Evolutionary conservation across 2,113 vertebrate genomes (phyloP), one percentile per base, ranked within the genome.

Genomic region (Lethenteron camtschaticum): DNA sequence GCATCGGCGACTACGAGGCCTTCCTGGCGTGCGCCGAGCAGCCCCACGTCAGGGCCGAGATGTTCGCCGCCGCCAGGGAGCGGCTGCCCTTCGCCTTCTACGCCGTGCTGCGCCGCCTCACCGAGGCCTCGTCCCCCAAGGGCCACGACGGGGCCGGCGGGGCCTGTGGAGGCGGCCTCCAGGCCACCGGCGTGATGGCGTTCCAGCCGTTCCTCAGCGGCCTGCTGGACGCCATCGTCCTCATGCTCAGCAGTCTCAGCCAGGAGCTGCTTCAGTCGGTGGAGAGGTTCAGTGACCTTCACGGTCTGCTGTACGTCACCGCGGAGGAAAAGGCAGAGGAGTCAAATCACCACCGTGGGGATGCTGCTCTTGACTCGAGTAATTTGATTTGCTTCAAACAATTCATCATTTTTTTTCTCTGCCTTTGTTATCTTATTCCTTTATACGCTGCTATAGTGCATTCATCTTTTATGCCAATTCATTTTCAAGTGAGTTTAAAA

Each of bases 241-340:
- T 24, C 63, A 66, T 66, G 63, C 63, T 66, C n/a, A 66, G n/a
- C n/a, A 66, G 63, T 24, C 63, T 66, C 24, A 66, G 63, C 63
- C 63, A 66, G 63, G 63, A 66, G 10, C 63, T 66, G n/a, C n/a
- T 66, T 1, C 63, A 24, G 9, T n/a, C 63, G 24, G 63, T 41
- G 1, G 41, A 41, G 41, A 41, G 41, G 41, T 41, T 41, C 41
- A 41, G 41, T 41, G 41, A 41, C 41, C 41, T 41, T 6, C 41
- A 41, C 41, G 41, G 41, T 1, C 6, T 41, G 41, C 41, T 41
- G 41, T 41, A 41, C 41, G 41, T 41, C 41, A 41, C 41, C 41
- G 2, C 41, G 41, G 41, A 41, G 41, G 41, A 41, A 41, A 41
- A 41, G 41, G 41, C 41, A 7, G 41, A 41, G 41, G 41, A 41